These are phyloP conservation scores for Polylopha cassiicola DNA, from an alignment of 2,888 invertebrate genomes.

Conservation along the genomic window DNA sequence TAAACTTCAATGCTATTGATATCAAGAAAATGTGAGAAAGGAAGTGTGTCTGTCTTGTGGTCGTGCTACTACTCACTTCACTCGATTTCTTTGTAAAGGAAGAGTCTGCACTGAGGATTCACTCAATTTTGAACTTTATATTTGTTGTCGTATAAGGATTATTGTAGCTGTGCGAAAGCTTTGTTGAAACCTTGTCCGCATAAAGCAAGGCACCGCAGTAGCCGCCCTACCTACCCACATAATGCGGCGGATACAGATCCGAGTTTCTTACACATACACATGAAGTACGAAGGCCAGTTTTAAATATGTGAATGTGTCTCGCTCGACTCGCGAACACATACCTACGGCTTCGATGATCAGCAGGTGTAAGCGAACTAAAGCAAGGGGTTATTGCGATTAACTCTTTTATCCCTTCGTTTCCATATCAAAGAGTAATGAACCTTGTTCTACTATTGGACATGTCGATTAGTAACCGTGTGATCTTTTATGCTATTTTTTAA, in stretches of 20 bases:
- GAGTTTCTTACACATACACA: conserved; percentile 69
- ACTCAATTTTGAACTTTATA: conserved; percentile 58
- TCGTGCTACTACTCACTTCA: conserved; percentile 59
- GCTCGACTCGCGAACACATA: conserved; percentile 56
- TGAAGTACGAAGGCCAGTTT: conserved; percentile 72
- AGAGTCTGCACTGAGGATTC: conserved; percentile 44
- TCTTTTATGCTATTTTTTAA: conserved; percentile 39
- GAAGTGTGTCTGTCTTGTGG: conserved; percentile 53
- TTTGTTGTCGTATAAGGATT: conserved; percentile 55
- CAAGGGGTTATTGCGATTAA: conserved; percentile 76
- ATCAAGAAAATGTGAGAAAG: conserved; percentile 75
- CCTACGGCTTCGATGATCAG: conserved; percentile 77
- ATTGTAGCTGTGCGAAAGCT: conserved; percentile 63
- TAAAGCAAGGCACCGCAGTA: conserved; percentile 70
- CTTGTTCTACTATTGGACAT: conserved; percentile 68
- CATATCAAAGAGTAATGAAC: conserved; percentile 77
- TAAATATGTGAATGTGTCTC: conserved; percentile 62
- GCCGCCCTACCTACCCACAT: conserved; percentile 71
- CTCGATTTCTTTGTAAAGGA: conserved; percentile 56
- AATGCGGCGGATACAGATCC: conserved; percentile 75
- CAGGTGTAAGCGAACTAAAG: conserved; percentile 75
- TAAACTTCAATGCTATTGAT: conserved; percentile 59
- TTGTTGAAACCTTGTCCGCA: conserved; percentile 57
- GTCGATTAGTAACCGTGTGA: conserved; percentile 69
- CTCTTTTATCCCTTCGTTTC: conserved; percentile 77